Conservation (phyloP, 1,140 invertebrate species). For the Tetramorium parvispinum region DNA sequence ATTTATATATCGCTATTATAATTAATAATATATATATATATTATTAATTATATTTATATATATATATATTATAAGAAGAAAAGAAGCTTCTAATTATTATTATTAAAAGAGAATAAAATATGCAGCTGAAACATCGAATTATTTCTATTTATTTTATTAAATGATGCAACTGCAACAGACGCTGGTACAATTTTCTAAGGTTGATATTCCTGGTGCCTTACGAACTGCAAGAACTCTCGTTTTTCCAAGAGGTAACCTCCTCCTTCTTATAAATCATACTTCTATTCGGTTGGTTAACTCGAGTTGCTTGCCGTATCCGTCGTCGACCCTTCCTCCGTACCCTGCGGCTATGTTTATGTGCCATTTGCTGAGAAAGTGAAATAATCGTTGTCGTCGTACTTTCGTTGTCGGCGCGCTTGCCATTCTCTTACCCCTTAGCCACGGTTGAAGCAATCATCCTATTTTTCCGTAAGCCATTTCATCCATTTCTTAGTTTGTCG, state of each 20-base stretch:
- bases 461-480: slow-evolving; percentile 44
- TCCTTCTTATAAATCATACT: slow-evolving; percentile 76
- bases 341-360: slow-evolving; percentile 72
- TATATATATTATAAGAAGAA: too few species aligned
- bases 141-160: slow-evolving; percentile 24
- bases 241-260: slow-evolving; percentile 47
- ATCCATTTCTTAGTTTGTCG: slow-evolving; percentile 14
- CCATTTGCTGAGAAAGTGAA: slow-evolving; percentile 75
- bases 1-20: too few species aligned
- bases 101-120: neutral
- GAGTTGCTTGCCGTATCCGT: slow-evolving; percentile 55
- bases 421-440: slow-evolving; percentile 26
- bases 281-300: slow-evolving; percentile 75
- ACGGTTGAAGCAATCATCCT: slow-evolving; percentile 45
- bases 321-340: slow-evolving; percentile 12
- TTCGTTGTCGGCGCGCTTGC: slow-evolving; percentile 50
- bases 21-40: too few species aligned
- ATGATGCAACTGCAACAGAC: neutral
- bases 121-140: slow-evolving; percentile 3
- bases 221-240: slow-evolving; percentile 59
- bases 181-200: slow-evolving; percentile 16
- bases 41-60: too few species aligned
- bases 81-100: too few species aligned
- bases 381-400: slow-evolving; percentile 69
- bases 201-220: slow-evolving; percentile 2